Base-by-base conservation (phyloP, 1,140 invertebrate genomes). In the Bombus polaris region DNA sequence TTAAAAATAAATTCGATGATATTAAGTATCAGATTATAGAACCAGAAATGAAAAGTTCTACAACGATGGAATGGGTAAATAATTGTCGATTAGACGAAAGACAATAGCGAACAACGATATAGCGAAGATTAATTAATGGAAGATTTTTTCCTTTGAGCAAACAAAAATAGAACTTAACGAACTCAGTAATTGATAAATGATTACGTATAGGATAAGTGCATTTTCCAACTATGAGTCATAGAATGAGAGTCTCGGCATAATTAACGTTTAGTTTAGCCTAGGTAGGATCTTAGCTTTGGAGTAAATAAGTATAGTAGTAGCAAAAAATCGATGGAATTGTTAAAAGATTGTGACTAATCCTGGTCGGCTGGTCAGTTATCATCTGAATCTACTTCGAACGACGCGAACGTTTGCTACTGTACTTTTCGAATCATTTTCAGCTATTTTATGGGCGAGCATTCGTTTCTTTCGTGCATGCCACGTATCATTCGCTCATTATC, bases 41-140 rank as follows among this genome's bases (percentile, higher is more conserved):
- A 12, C 0, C 0, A 5, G 28, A 3, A n/a, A 62, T 4, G 59
- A 62, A 28, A 62, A 62, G 0, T 62, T 62, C 2, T n/a, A 5
- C 59, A 12, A n/a, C 22, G 28, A 62, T 59, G 25, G 9, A 28
- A 28, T 10, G 8, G 57, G 25, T 2, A 10, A n/a, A 22, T 5
- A n/a, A 12, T 28, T 4, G 57, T 28, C 8, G 12, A 62, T 62
- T 5, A 13, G 59, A 62, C 28, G 28, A n/a, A n/a, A 62, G 28
- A 22, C 47, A 22, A 53, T 22, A 18, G 47, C 47, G 6, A 53
- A 0, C 18, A 53, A 53, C 18, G 47, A 22, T 53, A 8, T 22
- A 53, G 47, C 47, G 47, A 44, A 15, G 47, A 53, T 53, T 22
- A 53, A 53, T 53, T 22, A 22, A 22, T 53, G 47, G 47, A 53